Conservation (phyloP, 2,888 invertebrate species). For the Hedychridium roseum region DNA sequence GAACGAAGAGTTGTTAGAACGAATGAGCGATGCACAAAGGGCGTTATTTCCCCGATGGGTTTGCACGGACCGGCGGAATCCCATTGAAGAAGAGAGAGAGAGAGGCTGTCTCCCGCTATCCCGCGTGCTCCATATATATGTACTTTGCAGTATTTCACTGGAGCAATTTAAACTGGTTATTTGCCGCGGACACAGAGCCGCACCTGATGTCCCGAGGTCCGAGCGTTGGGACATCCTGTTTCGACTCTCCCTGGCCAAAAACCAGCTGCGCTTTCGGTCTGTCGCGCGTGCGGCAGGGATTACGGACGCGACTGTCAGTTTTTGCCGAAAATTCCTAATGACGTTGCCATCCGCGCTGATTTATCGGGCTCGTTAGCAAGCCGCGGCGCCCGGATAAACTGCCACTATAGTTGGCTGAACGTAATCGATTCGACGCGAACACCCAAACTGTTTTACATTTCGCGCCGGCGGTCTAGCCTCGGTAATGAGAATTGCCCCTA, state of each 20-base stretch:
- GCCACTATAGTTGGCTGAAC: too few species aligned
- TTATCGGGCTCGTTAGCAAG: slow-evolving; percentile 18
- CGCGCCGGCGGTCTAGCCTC: too few species aligned
- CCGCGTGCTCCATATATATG: slow-evolving; percentile 2
- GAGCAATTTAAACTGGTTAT: slow-evolving; percentile 40
- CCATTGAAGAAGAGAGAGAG: slow-evolving; percentile 28
- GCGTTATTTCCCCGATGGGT: slow-evolving; percentile 39
- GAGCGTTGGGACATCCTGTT: too few species aligned
- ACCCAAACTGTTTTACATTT: neutral
- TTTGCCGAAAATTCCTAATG: slow-evolving; percentile 21
- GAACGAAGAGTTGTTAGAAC: too few species aligned
- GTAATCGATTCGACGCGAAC: too few species aligned
- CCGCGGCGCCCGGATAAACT: too few species aligned
- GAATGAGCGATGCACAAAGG: slow-evolving; percentile 42
- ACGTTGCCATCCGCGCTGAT: slow-evolving; percentile 22
- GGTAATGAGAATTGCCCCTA: too few species aligned
- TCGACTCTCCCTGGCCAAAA: too few species aligned
- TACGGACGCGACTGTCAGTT: slow-evolving; percentile 16
- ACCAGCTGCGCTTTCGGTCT: slow-evolving; percentile 31
- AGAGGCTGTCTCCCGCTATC: slow-evolving; percentile 14
- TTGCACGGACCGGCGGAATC: slow-evolving; percentile 35
- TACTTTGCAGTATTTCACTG: slow-evolving; percentile 31
- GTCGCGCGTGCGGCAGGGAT: slow-evolving; percentile 20
- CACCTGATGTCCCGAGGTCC: slow-evolving; percentile 37
- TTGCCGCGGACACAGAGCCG: slow-evolving; percentile 26